Evolutionary conservation across 1,140 invertebrate species (phyloP), one percentile per base, ranked within the genome.

Genomic region (Sminthurinus signatus): DNA sequence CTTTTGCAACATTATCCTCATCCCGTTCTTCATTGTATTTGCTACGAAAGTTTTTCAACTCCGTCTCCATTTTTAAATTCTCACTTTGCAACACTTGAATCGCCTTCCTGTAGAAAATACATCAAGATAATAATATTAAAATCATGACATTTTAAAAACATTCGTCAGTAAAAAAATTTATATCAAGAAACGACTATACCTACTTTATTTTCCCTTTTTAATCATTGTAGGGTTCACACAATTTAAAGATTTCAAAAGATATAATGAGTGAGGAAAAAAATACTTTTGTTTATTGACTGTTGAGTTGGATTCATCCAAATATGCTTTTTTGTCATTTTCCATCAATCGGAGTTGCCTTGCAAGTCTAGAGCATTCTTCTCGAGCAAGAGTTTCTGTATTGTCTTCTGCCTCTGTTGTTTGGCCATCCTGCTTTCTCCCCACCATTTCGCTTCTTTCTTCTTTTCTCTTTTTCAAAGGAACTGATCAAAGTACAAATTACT

Each of bases 321-420:
- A 72, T 23, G 70, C 66, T 48, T 50, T 68, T 52, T 69, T 72
- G 44, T 72, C 70, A 61, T 72, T 72, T 66, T 72, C 70, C 70
- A 72, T 69, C 3, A 72, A 55, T 19, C 70, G 48, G 17, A 72
- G 57, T 48, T 72, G 70, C 29, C 67, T 52, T 15, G 64, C 25
- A 2, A 72, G 48, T 42, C 64, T 2, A 1, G 57, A 23, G 28
- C 60, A 68, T 50, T 72, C 70, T 25, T 72, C 65, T 29, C 55
- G 14, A 8, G 67, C 67, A 31, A 72, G 27, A 19, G 50, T 15
- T 31, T 72, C 70, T 10, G 67, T 64, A 32, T 72, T 69, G 56
- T 72, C 70, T 43, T 68, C 65, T 5, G 21, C 19, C 27, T 64
- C 65, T 1, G 31, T 36, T 0, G 48, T 57, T 3, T 31, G 12